Conservation (phyloP, 1,140 invertebrate species). For the Drosophila mojavensis region DNA sequence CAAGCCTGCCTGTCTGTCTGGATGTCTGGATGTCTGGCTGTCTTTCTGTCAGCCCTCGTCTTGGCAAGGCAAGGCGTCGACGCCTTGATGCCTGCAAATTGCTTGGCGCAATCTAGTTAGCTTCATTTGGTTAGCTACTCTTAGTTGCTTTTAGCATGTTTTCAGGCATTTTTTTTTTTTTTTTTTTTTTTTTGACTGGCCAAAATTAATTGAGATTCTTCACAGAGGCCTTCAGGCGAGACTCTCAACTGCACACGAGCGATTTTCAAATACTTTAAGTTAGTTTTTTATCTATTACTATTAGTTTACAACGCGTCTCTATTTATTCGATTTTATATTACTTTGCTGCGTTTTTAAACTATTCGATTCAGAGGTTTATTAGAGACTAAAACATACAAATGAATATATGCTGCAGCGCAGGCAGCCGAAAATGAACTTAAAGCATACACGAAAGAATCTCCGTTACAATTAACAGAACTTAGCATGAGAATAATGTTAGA, state of each 20-base stretch:
- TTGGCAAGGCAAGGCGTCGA: slow-evolving; percentile 19
- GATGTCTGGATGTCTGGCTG: slow-evolving; percentile 19
- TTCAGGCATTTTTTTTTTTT: slow-evolving; percentile 12
- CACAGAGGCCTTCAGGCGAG: background rate
- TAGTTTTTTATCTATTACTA: background rate
- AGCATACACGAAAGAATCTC: no score
- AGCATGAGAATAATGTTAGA: no score
- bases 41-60: slow-evolving; percentile 30
- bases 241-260: background rate
- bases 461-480: no score
- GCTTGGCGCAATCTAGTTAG: slow-evolving; percentile 75
- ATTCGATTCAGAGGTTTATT: no score
- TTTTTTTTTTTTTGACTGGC: no score
- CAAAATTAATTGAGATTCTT: slow-evolving; percentile 5
- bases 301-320: background rate
- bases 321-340: no score
- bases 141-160: slow-evolving; percentile 71
- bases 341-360: no score
- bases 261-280: background rate
- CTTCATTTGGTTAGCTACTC: slow-evolving; percentile 71
- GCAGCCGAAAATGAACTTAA: no score
- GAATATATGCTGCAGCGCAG: no score
- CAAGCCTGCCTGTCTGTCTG: slow-evolving; percentile 8
- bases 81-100: slow-evolving; percentile 65
- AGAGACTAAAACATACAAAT: no score